Conservation (phyloP, 2,888 invertebrate genomes). For the Osedax fenrisi region DNA sequence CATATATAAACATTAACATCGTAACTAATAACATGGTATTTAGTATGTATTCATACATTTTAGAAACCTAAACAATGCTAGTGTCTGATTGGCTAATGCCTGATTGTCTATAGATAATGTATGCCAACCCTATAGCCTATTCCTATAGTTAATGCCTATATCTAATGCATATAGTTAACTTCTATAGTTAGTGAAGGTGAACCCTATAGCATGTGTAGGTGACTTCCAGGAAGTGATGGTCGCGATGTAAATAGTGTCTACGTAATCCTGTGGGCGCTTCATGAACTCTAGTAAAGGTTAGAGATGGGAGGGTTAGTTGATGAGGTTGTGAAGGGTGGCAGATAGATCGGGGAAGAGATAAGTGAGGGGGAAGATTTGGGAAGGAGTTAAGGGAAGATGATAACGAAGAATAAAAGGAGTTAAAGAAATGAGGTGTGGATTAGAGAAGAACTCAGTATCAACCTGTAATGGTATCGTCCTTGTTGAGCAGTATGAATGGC, state of each 20-base stretch:
- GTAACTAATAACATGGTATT: no score
- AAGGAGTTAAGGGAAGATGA: background rate
- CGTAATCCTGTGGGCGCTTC: slow-evolving; percentile 50
- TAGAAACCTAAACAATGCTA: no score
- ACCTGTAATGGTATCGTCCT: slow-evolving; percentile 57
- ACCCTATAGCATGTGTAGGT: background rate
- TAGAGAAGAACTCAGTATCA: no score
- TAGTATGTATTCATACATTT: no score
- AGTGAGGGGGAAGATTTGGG: no score
- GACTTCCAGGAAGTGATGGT: slow-evolving; percentile 60
- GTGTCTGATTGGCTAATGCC: slow-evolving; percentile 1
- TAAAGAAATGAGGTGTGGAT: background rate
- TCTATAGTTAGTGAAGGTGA: slow-evolving; percentile 35
- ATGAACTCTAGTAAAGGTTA: slow-evolving; percentile 53
- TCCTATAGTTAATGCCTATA: no score
- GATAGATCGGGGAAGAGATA: no score
- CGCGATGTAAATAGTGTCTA: slow-evolving; percentile 60
- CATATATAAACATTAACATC: no score
- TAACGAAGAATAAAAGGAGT: background rate
- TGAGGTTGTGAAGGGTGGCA: background rate
- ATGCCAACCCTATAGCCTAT: background rate
- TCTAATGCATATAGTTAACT: no score
- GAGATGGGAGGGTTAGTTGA: background rate
- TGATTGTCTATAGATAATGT: slow-evolving; percentile 38
- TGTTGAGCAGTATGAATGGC: slow-evolving; percentile 65